phyloP scores from a whole-genome alignment of 2,113 vertebrate species.

The Cygnus buccinator region DNA sequence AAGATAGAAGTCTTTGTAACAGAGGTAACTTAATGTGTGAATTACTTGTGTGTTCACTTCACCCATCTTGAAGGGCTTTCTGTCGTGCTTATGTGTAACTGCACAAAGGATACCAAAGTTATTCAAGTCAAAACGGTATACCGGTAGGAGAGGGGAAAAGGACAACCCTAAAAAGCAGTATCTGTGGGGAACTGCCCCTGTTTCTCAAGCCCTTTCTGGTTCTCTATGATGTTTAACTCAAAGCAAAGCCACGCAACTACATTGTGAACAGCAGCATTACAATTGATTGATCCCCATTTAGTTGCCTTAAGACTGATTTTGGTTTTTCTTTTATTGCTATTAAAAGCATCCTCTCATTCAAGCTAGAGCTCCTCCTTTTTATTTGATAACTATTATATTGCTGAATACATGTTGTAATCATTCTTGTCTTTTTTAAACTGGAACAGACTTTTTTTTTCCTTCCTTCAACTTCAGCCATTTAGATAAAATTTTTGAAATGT shows the following conservation, averaged over 20 bases:
- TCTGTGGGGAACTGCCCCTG: background rate
- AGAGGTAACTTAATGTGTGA: background rate
- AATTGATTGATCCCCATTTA: too few species aligned
- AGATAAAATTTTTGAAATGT: background rate
- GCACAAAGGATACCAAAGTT: background rate
- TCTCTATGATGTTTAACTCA: background rate
- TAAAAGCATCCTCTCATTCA: background rate
- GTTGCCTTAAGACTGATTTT: background rate
- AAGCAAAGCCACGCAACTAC: accelerated
- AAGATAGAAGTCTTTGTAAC: accelerated
- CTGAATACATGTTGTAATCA: background rate
- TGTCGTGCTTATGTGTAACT: background rate
- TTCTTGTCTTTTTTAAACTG: background rate
- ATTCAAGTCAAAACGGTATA: background rate
- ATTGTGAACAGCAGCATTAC: background rate
- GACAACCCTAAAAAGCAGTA: background rate
- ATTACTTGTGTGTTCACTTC: background rate
- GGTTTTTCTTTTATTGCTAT: background rate
- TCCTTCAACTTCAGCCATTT: background rate
- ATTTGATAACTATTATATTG: background rate
- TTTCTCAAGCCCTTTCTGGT: background rate
- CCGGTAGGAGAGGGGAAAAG: background rate
- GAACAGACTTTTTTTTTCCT: too few species aligned
- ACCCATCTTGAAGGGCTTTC: background rate
- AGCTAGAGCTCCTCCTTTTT: background rate